These are phyloP conservation scores for Onychomys leucogaster DNA, from an alignment of 2,797 vertebrate species.

Conservation along the genomic window DNA sequence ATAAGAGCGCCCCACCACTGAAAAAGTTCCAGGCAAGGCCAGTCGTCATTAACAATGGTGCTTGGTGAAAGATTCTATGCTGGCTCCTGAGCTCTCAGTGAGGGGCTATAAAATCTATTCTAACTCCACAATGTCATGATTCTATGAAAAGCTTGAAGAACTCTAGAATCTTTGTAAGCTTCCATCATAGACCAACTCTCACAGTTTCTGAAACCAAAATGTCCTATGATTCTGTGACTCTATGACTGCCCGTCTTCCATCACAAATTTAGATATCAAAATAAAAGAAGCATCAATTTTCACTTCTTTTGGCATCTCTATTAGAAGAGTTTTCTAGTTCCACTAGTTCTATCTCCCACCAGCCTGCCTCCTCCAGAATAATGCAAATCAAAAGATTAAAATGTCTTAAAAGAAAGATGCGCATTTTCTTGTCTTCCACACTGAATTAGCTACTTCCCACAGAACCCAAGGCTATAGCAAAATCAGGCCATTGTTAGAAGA, in stretches of 20 bases:
- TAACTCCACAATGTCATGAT: not conserved
- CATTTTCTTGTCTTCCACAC: not conserved
- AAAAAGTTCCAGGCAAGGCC: not conserved
- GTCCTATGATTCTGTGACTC: not conserved
- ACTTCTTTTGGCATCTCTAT: not conserved
- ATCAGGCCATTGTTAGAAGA: slow-evolving; percentile 1
- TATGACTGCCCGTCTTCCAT: slow-evolving; percentile 22
- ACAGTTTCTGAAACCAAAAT: slow-evolving; percentile 65
- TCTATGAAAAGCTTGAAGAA: slow-evolving; percentile 20
- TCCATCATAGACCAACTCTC: not conserved
- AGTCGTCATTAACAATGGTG: not conserved
- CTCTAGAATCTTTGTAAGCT: slow-evolving; percentile 48
- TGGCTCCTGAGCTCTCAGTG: not conserved
- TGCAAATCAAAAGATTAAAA: slow-evolving; percentile 56
- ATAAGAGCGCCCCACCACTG: not conserved
- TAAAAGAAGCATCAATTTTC: slow-evolving; percentile 53
- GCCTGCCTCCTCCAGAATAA: not conserved
- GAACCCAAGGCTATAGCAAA: not conserved
- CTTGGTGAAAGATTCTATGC: not conserved
- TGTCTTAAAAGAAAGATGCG: not conserved
- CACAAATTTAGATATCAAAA: slow-evolving; percentile 60
- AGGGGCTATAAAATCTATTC: not conserved
- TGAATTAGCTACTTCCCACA: not conserved
- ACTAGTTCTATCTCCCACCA: not conserved
- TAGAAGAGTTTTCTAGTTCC: slow-evolving; percentile 10